Percentiles rank a stretch among this genome's conserved stretches.
Evolutionary conservation across 2,888 invertebrate species (phyloP).

Genomic region (Melangyna quadrimaculata): DNA sequence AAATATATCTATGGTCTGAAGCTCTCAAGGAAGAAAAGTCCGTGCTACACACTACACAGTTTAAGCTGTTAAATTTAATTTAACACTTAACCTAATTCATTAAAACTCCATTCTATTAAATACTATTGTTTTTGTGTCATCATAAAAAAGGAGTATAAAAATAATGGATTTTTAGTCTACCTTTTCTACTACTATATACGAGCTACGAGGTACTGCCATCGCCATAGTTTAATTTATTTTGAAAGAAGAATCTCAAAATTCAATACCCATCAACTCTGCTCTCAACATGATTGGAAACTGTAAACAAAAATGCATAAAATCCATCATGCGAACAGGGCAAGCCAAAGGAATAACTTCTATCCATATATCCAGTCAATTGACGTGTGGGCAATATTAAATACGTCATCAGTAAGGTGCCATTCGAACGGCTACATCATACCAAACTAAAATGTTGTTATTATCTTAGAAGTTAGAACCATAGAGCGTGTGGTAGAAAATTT

Average conservation of each 20-base stretch:
- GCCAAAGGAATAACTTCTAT: slow-evolving; percentile 1
- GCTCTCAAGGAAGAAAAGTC: background rate
- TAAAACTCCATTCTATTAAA: background rate
- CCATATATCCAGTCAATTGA: slow-evolving; percentile 12
- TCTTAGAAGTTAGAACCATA: slow-evolving; percentile 50
- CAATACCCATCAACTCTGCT: background rate
- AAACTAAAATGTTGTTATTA: slow-evolving; percentile 37
- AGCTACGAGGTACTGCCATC: background rate
- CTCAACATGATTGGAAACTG: slow-evolving; percentile 3
- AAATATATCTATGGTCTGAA: background rate
- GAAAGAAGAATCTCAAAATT: background rate
- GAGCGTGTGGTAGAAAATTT: slow-evolving; percentile 45
- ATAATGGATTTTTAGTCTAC: background rate
- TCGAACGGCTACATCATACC: slow-evolving; percentile 19
- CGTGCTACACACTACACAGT: background rate
- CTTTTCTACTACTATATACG: background rate
- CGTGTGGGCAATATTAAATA: slow-evolving; percentile 50
- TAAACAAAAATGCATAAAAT: background rate
- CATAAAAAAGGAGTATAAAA: background rate
- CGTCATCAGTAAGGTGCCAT: slow-evolving; percentile 55
- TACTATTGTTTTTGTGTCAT: background rate
- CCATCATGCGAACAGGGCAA: background rate
- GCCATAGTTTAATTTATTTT: background rate
- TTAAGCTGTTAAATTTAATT: background rate
- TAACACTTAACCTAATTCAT: background rate